Evolutionary conservation across 2,888 invertebrate species (phyloP), one percentile per base, ranked within the genome.

Genomic region (Melanostoma scalare): DNA sequence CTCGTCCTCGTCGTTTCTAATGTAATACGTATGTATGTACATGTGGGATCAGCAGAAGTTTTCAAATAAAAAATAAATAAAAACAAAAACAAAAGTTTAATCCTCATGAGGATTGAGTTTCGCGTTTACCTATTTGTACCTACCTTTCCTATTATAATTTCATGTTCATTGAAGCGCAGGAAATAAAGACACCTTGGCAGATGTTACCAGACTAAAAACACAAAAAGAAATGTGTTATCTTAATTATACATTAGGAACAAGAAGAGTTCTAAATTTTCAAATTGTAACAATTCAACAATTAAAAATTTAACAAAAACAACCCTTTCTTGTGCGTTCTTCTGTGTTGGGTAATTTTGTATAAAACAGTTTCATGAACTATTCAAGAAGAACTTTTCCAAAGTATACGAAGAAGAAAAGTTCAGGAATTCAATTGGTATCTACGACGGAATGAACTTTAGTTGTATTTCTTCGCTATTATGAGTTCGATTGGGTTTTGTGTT

Each of bases 351-450:
- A 55, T 44, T 63, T 38, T 38, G 30, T 44, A 52, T 33, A 56
- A 68, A 71, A 52, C 36, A 40, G 30, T 71, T 71, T 67, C 77
- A 76, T 55, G 50, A 68, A 73, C 61, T 68, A 42, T 63, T 53
- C 38, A 35, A n/a, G 20, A 53, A 40, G 53, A 80, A 56, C 38
- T 78, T 77, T 82, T 63, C 20, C 30, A 63, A 80, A 69, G 48
- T 63, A 48, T 0, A 40, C 30, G 9, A 58, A 31, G 38, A 42
- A n/a, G 61, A 65, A 79, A 84, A 84, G 53, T 75, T 71, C 48
- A 67, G 63, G 53, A 74, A 79, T 74, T 84, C 84, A 79, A 84
- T 82, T 84, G 84, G 74, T 82, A 77, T 78, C 77, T 58, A 67
- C 58, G 53, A 69, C 55, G 58, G 56, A 61, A 73, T 69, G 69